phyloP scores from a whole-genome alignment of 64 coral and sea anemone genomes.

The Montipora capricornis region DNA sequence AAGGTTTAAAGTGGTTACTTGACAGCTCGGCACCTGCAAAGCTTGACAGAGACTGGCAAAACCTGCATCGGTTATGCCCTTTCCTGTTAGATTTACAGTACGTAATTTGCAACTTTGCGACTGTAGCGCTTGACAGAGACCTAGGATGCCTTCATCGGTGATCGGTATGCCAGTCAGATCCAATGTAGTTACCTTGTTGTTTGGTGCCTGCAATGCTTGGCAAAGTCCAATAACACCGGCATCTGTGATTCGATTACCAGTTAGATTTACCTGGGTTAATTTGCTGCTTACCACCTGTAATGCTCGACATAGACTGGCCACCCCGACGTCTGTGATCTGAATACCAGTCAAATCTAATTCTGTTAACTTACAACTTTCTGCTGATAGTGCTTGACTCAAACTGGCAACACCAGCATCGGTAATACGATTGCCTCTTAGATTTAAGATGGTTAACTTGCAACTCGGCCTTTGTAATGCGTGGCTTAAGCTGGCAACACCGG shows the following conservation, averaged over 20 bases:
- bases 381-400: constrained; percentile 1
- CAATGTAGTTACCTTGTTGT: background rate
- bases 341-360: background rate
- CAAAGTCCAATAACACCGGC: background rate
- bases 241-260: background rate
- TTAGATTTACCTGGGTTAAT: background rate
- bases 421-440: background rate
- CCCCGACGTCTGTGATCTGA: constrained; percentile 13
- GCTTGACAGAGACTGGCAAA: constrained; percentile 2
- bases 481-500: background rate
- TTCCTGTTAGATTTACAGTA: background rate
- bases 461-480: background rate
- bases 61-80: background rate
- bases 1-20: constrained; percentile 1
- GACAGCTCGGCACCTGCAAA: background rate
- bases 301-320: constrained; percentile 1
- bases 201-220: background rate
- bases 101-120: background rate
- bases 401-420: background rate
- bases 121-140: background rate
- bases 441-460: background rate
- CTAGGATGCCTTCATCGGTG: background rate
- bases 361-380: background rate
- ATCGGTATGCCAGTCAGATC: background rate
- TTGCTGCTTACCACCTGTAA: background rate